Base-by-base conservation (phyloP, 2,113 vertebrate genomes). In the Pogona vitticeps region DNA sequence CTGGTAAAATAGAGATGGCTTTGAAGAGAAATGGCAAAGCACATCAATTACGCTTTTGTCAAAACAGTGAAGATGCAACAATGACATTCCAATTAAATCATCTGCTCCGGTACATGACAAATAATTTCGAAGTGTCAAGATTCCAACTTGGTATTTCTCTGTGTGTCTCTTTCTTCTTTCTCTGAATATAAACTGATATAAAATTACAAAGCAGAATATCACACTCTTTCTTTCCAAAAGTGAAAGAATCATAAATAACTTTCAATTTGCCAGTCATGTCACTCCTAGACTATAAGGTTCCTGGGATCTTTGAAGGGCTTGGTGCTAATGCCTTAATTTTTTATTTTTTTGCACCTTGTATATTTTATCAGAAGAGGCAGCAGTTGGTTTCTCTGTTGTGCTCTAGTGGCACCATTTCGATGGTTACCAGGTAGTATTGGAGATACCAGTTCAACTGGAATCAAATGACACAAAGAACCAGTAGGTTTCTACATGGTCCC, bases 71-170 rank as follows among this genome's bases (percentile, higher is more conserved):
- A 63, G 77, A 1, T 26, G 23, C 38, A 80, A 9, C 40, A 33
- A 20, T 33, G 70, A 33, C 67, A 80, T 72, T 80, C 85, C 68
- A 80, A 80, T 86, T 86, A 86, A 80, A 80, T 72, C 20, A 72
- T 72, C 36, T 36, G 36, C 58, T 73, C 38, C 6, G 38, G 38
- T 86, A 73, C 85, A 80, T 13, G 56, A 73, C 78, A 86, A 86
- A 73, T 86, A 86, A 58, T 80, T 73, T 80, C 77, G 56, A 72
- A 59, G 56, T 42, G 38, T 80, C 85, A 80, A 72, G 70, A 33
- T 80, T 67, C 46, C 68, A 72, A 67, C 20, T 86, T 71, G 65
- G 71, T 59, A 63, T 31, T 61, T 80, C 56, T 46, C 33, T 86
- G 52, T 40, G 20, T 73, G 7, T 59, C 31, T 83, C 56, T 31